Base-by-base conservation (phyloP, 2,797 vertebrate genomes). In the Melanotaenia nigrans region DNA sequence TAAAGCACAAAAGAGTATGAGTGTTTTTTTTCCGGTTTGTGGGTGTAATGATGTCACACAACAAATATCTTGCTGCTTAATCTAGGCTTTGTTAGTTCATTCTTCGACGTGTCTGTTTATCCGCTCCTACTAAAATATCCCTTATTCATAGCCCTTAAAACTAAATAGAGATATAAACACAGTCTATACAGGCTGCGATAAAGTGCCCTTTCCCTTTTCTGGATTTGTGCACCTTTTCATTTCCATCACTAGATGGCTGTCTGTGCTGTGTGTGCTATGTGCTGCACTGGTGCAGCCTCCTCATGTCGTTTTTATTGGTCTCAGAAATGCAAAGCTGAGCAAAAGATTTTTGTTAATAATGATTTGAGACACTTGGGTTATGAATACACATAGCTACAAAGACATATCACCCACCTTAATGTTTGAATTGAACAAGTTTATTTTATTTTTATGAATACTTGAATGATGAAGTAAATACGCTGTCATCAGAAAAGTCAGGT, bases 171-270 rank as follows among this genome's bases (percentile, higher is more conserved):
- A 47, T 36, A 35, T 49, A 59, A 71, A 79, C 49, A 14, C 20
- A 14, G 59, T 62, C 55, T 53, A n/a, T 8, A n/a, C 6, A 69
- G 61, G 56, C 45, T 51, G 36, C 61, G 63, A 42, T 77, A 57
- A 85, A 82, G 69, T 74, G 71, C 61, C 61, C 33, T 62, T 38
- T 3, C 16, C 61, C 13, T 25, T 61, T 28, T 20, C 54, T 20
- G 57, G 56, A 51, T 59, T 33, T 10, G 9, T 81, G 81, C 78
- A 62, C 65, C 30, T 82, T 70, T 89, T 78, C 62, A 12, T 61
- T 78, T 73, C 64, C 36, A 24, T 87, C 95, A 93, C 94, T 93
- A 95, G 95, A 94, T 95, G 95, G 93, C 92, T 92, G 91, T 92
- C 83, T 92, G 87, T 88, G 89, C 94, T 92, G 83, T 49, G 75